A percentile compares a stretch with the other conserved stretches of the same genome.
phyloP scores from a whole-genome alignment of 2,888 invertebrate species.

The Tenthredo scrophulariae region DNA sequence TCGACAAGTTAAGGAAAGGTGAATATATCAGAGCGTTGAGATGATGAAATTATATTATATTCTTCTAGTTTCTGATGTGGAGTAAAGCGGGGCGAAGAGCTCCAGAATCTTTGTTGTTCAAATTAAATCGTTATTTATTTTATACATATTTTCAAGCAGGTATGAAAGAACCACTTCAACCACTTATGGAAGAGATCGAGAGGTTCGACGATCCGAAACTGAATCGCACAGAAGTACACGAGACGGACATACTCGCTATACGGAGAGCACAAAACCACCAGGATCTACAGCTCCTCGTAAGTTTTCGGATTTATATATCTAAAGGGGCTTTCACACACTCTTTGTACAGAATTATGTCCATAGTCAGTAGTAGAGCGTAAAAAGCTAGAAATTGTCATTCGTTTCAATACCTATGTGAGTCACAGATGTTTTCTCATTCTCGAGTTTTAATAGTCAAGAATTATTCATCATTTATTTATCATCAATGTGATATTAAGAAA shows the following conservation, averaged over 20 bases:
- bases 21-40: slow-evolving; percentile 25
- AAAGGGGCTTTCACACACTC: not conserved
- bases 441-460: not conserved
- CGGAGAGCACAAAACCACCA: slow-evolving; percentile 74
- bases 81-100: not conserved
- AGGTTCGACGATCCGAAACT: slow-evolving; percentile 74
- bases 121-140: not conserved
- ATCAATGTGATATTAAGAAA: not conserved
- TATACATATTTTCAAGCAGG: slow-evolving; percentile 58
- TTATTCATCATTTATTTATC: not conserved
- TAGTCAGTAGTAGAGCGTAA: not conserved
- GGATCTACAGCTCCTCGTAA: slow-evolving; percentile 74
- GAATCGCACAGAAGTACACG: slow-evolving; percentile 75
- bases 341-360: not conserved
- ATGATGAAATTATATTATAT: not conserved
- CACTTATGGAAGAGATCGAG: slow-evolving; percentile 73
- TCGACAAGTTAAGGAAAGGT: slow-evolving; percentile 76
- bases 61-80: not conserved
- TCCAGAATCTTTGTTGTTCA: not conserved
- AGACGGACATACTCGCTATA: slow-evolving; percentile 73
- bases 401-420: not conserved
- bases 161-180: slow-evolving; percentile 70
- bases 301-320: slow-evolving; percentile 59
- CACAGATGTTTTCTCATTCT: not conserved
- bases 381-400: not conserved